These are phyloP conservation scores for Acomys russatus DNA, from an alignment of 2,797 vertebrate genomes.

Conservation along the genomic window DNA sequence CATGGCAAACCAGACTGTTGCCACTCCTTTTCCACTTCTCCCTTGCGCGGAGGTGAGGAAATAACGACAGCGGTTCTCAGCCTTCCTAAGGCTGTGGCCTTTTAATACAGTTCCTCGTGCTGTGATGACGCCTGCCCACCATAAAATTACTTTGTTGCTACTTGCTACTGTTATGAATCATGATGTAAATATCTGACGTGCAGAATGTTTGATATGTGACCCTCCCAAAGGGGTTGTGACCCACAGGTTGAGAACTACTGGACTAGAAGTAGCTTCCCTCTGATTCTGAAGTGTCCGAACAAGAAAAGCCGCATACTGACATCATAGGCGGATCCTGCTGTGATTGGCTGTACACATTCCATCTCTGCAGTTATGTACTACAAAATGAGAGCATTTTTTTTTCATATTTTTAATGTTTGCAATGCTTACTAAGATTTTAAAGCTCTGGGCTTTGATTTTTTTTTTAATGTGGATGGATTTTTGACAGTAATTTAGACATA, in stretches of 20 bases:
- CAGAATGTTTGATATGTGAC: not conserved
- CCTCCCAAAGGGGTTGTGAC: not conserved
- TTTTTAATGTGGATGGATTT: not conserved
- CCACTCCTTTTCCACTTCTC: not conserved
- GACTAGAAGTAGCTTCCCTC: not conserved
- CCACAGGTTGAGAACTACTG: not conserved
- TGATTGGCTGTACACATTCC: not conserved
- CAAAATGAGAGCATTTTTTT: not conserved
- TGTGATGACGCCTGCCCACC: not conserved
- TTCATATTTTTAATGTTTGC: not conserved
- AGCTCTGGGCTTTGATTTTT: slow-evolving; percentile 14
- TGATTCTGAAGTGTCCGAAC: slow-evolving; percentile 7
- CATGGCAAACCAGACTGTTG: not conserved
- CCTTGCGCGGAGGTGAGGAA: not conserved
- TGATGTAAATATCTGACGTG: not conserved
- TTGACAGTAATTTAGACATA: not conserved
- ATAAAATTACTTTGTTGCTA: not conserved
- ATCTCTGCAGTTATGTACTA: not conserved
- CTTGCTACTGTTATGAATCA: not conserved
- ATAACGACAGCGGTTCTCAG: not conserved
- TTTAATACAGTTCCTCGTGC: not conserved
- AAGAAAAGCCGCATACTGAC: not conserved
- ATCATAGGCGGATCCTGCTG: no score
- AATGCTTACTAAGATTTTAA: slow-evolving; percentile 42
- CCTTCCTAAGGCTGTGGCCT: not conserved